phyloP scores from a whole-genome alignment of 2,113 vertebrate species.

The Microtus oregoni region DNA sequence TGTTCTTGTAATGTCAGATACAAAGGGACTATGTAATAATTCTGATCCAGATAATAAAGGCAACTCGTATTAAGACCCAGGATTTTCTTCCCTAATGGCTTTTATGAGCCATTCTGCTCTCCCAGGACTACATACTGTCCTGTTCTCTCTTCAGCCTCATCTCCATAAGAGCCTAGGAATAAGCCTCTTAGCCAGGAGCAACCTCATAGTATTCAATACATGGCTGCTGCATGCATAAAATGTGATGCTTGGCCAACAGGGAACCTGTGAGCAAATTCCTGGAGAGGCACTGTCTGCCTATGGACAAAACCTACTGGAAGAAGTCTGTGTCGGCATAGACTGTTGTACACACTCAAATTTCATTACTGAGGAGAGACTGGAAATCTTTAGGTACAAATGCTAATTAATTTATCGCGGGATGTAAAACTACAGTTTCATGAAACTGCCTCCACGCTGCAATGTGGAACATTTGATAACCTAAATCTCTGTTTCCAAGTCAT shows the following conservation, averaged over 20 bases:
- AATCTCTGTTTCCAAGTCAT: background rate
- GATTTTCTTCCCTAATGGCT: background rate
- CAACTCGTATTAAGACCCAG: background rate
- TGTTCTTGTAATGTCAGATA: background rate
- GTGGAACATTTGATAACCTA: background rate
- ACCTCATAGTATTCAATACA: background rate
- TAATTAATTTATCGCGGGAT: background rate
- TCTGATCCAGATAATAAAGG: background rate
- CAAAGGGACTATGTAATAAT: background rate
- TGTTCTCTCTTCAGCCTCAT: background rate
- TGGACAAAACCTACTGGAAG: background rate
- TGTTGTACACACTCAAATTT: background rate
- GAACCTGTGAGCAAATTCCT: background rate
- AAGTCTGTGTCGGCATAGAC: background rate
- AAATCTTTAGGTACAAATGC: background rate
- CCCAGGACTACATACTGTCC: background rate
- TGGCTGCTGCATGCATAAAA: background rate
- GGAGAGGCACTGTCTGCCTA: background rate
- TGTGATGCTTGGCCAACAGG: background rate
- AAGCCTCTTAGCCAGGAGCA: background rate
- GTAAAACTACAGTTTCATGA: background rate
- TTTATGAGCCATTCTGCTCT: background rate
- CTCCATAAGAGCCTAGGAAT: background rate
- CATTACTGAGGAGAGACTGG: background rate
- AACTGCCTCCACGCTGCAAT: background rate